Evolutionary conservation across 2,888 invertebrate species (phyloP), one percentile per base, ranked within the genome.

Genomic region (Drosophila dives): DNA sequence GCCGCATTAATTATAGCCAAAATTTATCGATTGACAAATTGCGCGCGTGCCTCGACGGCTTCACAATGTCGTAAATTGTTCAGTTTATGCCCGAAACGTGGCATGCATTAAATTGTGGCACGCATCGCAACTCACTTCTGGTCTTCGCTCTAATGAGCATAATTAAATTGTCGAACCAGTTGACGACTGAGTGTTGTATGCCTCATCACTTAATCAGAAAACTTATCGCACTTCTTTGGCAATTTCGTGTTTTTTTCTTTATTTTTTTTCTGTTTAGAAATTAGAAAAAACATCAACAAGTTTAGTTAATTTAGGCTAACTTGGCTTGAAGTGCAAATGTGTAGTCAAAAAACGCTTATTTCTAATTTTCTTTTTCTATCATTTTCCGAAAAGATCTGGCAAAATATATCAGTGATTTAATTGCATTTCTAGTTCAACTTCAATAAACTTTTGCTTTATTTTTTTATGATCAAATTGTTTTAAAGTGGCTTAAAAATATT

Each of bases 11-110:
- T 86, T 86, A 88, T 84, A 50, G 71, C 64, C 67, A 66, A 76
- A 81, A 88, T 88, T 86, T 86, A 86, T 86, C 84, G 86, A 86
- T 86, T 88, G 89, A 86, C 88, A 89, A 84, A 86, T 86, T 84
- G 86, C 55, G 88, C 66, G 83, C 81, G 88, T 81, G 88, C 77
- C 72, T 77, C 40, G 66, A 59, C 71, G 60, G 56, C 67, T 60
- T 34, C 53, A 23, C 66, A 55, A 56, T 72, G 71, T 80, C 86
- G 80, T 80, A 86, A 82, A 83, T 75, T 75, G 62, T 55, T 42
- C 34, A 49, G 68, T 84, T 87, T 85, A 89, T 89, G 86, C 59
- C 36, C 23, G 17, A 75, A 84, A 87, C 87, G 87, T 87, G 87
- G 89, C 79, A 74, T 75, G 81, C 82, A 84, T 86, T 77, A 78